A percentile compares a stretch with the other conserved stretches of the same genome.
These are phyloP conservation scores for Nematopogon swammerdamellus DNA, from an alignment of 2,888 invertebrate genomes.

Conservation along the genomic window DNA sequence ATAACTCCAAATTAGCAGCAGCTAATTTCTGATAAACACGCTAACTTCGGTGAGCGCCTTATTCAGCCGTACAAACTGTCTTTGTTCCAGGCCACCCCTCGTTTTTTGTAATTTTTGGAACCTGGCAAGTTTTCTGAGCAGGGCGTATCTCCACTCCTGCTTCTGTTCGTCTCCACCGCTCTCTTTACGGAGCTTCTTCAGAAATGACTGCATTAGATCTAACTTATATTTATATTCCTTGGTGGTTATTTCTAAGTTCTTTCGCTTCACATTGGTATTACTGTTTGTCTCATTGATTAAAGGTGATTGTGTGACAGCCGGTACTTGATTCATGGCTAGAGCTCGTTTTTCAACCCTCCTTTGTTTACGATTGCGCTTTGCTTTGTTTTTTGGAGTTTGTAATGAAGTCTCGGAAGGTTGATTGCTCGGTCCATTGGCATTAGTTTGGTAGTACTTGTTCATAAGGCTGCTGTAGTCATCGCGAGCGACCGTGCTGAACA, in stretches of 20 bases:
- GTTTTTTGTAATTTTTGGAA: background rate
- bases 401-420: too few relatives aligned
- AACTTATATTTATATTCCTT: background rate
- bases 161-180: background rate
- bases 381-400: too few relatives aligned
- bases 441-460: background rate
- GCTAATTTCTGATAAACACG: too few relatives aligned
- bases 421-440: too few relatives aligned
- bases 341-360: too few relatives aligned
- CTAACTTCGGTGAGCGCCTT: background rate
- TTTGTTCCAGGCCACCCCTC: background rate
- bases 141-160: background rate
- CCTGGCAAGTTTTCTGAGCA: background rate
- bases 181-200: background rate
- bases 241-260: background rate
- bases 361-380: too few relatives aligned
- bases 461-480: slow-evolving; percentile 28
- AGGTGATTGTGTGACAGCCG: too few relatives aligned
- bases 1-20: too few relatives aligned
- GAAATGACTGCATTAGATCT: background rate
- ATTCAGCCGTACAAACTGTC: background rate
- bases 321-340: too few relatives aligned
- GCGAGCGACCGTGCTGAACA: slow-evolving; percentile 45
- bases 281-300: too few relatives aligned
- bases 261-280: background rate